These are phyloP conservation scores for Scatophagus argus DNA, from an alignment of 2,113 vertebrate genomes.

Conservation along the genomic window DNA sequence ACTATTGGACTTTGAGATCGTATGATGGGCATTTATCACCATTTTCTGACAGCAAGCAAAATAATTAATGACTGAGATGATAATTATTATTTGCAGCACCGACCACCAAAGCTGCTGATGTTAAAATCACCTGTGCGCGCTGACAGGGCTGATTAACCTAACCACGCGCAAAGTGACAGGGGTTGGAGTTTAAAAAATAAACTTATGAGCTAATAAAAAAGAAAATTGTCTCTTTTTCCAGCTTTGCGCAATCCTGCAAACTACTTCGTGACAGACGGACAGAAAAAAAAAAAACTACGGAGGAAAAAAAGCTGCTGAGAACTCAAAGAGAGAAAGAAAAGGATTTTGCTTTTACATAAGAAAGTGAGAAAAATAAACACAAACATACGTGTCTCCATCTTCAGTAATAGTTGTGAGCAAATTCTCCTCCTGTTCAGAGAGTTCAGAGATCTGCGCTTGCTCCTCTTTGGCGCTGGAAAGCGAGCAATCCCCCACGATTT, in stretches of 20 bases:
- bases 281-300: not conserved
- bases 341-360: not conserved
- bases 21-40: not conserved
- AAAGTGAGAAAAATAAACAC: not conserved
- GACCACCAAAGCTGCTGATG: not conserved
- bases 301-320: not conserved
- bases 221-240: not conserved
- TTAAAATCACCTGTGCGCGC: not conserved
- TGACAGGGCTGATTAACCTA: not conserved
- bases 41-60: not conserved
- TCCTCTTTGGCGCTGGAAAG: constrained; percentile 52
- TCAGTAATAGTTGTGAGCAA: constrained; percentile 81
- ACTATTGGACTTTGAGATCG: too few species aligned
- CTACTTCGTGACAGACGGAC: not conserved
- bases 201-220: not conserved
- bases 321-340: too few species aligned
- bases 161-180: not conserved
- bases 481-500: constrained; percentile 67
- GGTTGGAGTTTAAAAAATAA: not conserved
- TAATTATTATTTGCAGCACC: not conserved
- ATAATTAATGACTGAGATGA: not conserved
- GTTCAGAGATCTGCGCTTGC: constrained; percentile 21
- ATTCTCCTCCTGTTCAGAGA: constrained; percentile 74
- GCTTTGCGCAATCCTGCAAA: not conserved
- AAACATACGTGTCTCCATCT: constrained; percentile 87